Base-by-base conservation (phyloP, 2,797 vertebrate species). In the Anabacerthia variegaticeps region DNA sequence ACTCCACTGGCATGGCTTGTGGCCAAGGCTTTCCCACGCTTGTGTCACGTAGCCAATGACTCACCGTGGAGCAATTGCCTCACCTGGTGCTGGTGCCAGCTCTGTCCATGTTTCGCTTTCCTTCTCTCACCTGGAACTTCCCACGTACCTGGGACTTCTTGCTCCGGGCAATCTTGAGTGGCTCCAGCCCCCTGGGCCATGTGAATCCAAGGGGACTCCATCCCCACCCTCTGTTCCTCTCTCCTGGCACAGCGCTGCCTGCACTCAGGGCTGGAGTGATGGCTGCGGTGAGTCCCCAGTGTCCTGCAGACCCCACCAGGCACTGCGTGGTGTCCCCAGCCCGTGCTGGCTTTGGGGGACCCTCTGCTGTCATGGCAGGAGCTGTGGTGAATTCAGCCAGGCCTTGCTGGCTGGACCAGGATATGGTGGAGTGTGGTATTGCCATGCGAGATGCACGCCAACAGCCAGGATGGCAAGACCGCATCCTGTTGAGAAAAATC, bases 391-490 rank as follows among this genome's bases (percentile, higher is more conserved):
- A 43, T 3, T 6, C 24, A 39, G 59, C n/a, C 16, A 2, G 9
- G 30, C 19, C 74, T 71, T 14, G 19, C 41, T 32, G 58, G 17
- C 23, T 1, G 3, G 48, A 14, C 52, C 2, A 1, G 21, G 13
- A 5, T 32, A 2, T 3, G 39, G 49, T 14, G 14, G 14, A 67
- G 11, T 0, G 0, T 6, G 71, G 56, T 10, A 6, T 22, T 0
- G 3, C 19, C 0, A 1, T 16, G 52, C 0, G 3, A 19, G 51
- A 26, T 0, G 0, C 0, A 1, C 2, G 15, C 12, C 1, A 10
- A 22, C 49, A 41, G 15, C 37, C 18, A 6, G 36, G 32, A 56
- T 14, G 22, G 22, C 17, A n/a, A 6, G 5, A 10, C 12, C 23
- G 2, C 2, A 2, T 44, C 18, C 22, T 1, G 0, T 7, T 7